Evolutionary conservation across 1,140 invertebrate genomes (phyloP).

Genomic region (Aphis craccivora): DNA sequence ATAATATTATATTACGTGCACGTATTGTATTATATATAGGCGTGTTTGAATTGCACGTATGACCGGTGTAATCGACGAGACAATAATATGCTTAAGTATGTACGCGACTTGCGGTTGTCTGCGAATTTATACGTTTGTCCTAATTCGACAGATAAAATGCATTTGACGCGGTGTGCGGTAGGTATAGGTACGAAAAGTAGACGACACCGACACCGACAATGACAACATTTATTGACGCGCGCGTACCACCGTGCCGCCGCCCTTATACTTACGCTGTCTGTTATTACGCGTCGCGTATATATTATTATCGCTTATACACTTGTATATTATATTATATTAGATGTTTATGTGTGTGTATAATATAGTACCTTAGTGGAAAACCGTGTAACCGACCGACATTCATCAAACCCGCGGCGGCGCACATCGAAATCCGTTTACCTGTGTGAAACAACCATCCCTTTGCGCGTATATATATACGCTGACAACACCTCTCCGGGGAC

Average conservation of each 20-base stretch:
- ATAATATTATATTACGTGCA: neutral
- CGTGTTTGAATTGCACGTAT: neutral
- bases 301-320: neutral
- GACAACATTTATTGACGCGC: neutral
- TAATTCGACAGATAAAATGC: conserved; percentile 28
- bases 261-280: neutral
- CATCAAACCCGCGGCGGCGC: conserved; percentile 7
- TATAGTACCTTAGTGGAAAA: conserved; percentile 32
- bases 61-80: neutral
- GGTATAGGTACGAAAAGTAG: neutral
- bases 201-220: neutral
- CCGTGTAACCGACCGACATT: conserved; percentile 24
- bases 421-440: conserved; percentile 20
- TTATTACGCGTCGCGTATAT: neutral
- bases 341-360: no score
- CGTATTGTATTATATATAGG: neutral
- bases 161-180: neutral
- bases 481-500: neutral
- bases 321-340: neutral
- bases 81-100: neutral
- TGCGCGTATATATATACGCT: neutral
- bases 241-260: neutral
- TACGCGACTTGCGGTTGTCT: neutral
- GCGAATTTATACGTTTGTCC: neutral
- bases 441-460: neutral